Evolutionary conservation across 2,113 vertebrate species (phyloP), one percentile per base, ranked within the genome.

Genomic region (Calonectris borealis): DNA sequence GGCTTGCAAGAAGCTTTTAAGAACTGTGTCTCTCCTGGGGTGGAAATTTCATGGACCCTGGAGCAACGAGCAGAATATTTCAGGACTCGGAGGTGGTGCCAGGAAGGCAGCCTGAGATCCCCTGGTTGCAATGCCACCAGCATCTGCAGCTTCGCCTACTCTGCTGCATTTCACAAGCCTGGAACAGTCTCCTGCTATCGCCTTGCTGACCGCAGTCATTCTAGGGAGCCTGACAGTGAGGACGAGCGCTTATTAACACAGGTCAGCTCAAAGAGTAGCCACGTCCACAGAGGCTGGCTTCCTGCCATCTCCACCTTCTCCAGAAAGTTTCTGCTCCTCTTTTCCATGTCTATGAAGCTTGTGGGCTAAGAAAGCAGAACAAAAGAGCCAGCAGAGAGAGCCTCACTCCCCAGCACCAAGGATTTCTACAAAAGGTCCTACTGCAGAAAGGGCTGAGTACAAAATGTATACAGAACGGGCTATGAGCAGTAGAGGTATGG

Each of bases 401-500:
- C 17, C 13, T 4, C 4, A 31, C 44, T 46, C 25, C 24, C 32
- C 17, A 22, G 61, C 27, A 58, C 20, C 27, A 55, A 68, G 64
- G 61, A 55, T 61, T 80, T 57, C 52, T 81, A 64, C 25, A 51
- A 38, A 29, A 54, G 10, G 6, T 61, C 54, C 26, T 52, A 2
- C 36, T 70, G 61, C 89, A 81, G 24, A 52, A 44, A 13, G 14
- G 5, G 10, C 18, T 0, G 5, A 52, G n/a, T 13, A 66, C 4
- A 1, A 54, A 70, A 46, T 0, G 7, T 7, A 3, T 11, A 9
- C 34, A 71, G 49, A 80, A 32, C 9, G 6, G 57, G 18, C 66
- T 65, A 27, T 1, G 4, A 31, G 34, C 40, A 31, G 11, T 4
- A 73, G 29, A 58, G 21, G 27, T 42, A n/a, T 8, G 21, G 64